phyloP scores from a whole-genome alignment of 2,888 invertebrate genomes.

The Diploptera punctata region DNA sequence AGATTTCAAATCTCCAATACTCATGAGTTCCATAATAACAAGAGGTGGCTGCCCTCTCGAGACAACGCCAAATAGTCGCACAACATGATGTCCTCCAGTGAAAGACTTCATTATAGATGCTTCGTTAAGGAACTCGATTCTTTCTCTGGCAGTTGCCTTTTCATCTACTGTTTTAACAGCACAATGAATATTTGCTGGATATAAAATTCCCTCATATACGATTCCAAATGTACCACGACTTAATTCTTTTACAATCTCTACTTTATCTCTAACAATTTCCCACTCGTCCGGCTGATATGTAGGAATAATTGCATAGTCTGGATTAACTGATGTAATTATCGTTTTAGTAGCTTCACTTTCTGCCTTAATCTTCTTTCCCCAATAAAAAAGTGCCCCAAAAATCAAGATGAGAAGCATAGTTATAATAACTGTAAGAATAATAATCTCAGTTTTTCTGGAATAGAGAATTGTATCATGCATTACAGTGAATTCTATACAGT shows the following conservation, averaged over 20 bases:
- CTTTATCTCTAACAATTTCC: slow-evolving; percentile 69
- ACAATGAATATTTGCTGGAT: slow-evolving; percentile 55
- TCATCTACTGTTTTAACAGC: slow-evolving; percentile 71
- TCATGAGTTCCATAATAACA: slow-evolving; percentile 84
- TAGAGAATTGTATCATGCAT: background rate
- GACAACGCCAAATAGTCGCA: slow-evolving; percentile 74
- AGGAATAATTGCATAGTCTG: slow-evolving; percentile 57
- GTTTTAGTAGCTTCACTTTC: slow-evolving; percentile 52
- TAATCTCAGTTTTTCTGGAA: background rate
- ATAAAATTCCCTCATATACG: slow-evolving; percentile 68
- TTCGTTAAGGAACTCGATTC: slow-evolving; percentile 71
- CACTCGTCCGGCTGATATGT: slow-evolving; percentile 71
- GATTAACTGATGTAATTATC: slow-evolving; percentile 65
- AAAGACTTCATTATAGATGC: slow-evolving; percentile 77
- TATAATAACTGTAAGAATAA: background rate
- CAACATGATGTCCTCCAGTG: slow-evolving; percentile 68
- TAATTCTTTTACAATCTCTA: slow-evolving; percentile 62
- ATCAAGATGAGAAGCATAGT: background rate
- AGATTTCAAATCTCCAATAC: slow-evolving; percentile 71
- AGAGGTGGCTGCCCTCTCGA: slow-evolving; percentile 70
- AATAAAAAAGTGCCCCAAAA: background rate
- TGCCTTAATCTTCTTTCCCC: background rate
- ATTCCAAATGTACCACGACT: slow-evolving; percentile 79
- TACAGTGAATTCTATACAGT: slow-evolving; percentile 3
- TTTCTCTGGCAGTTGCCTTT: slow-evolving; percentile 61